Evolutionary conservation across 2,113 vertebrate genomes (phyloP), one percentile per base, ranked within the genome.

Genomic region (Catagonus wagneri): DNA sequence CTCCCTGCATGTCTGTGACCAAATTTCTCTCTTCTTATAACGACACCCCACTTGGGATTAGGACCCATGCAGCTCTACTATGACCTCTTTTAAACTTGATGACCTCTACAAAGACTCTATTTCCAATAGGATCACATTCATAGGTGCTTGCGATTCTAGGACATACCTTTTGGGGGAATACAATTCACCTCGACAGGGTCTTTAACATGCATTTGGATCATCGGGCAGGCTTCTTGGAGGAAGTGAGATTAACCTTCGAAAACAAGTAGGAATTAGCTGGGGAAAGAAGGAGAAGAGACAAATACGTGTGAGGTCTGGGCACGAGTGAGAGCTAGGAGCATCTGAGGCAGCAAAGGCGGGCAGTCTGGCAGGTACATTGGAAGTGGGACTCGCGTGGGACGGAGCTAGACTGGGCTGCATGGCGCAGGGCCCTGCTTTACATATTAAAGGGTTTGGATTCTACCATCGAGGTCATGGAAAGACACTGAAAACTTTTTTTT

Each of bases 241-340:
- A 93, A 81, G n/a, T 52, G 34, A 85, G 78, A 89, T 76, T 78
- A 80, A 78, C 32, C 78, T 94, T 94, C 81, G 50, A 76, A 78
- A 93, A 34, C 32, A 58, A 95, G 25, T 56, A 71, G 56, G 54
- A 78, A 19, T 81, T 60, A 74, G 36, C 17, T 32, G 72, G 65
- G 9, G 44, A n/a, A 78, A 75, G 65, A 83, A 79, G 14, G 34
- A 89, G 52, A 16, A 79, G 63, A 3, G 23, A 39, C 44, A 17
- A 50, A 3, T 14, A 23, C 25, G 69, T 56, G 29, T 44, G 34
- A 56, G 54, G 16, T 61, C 29, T 20, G 69, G 17, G 12, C 20
- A 16, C 27, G 36, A 8, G 34, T 29, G 68, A 83, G 39, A 54
- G 32, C 39, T 75, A 25, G 34, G 54, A n/a, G 14, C 36, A 16